Percentiles rank a stretch among this genome's conserved stretches.
phyloP scores from a whole-genome alignment of 2,797 vertebrate species.

The Epinephelus awoara region DNA sequence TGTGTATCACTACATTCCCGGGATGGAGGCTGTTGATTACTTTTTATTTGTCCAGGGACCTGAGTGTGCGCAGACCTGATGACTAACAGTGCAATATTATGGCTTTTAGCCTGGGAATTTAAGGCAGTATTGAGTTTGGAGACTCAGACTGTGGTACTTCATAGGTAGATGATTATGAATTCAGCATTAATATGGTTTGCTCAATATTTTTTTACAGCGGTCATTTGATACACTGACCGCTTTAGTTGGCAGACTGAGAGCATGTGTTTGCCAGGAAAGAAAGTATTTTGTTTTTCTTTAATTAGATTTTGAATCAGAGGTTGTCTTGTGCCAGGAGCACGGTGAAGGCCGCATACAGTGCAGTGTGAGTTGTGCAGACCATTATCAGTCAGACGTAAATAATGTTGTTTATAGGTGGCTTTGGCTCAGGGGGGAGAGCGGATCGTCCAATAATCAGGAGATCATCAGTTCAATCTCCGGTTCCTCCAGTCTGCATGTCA shows the following conservation, averaged over 20 bases:
- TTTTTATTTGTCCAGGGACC: conserved; percentile 69
- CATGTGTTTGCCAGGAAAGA: conserved; percentile 6
- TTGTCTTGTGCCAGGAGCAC: conserved; percentile 14
- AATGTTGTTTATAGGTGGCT: no score
- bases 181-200: conserved; percentile 26
- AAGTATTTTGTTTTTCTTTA: conserved; percentile 2
- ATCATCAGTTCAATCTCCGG: no score
- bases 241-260: conserved; percentile 27
- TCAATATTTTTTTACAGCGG: conserved; percentile 17
- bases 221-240: conserved; percentile 23
- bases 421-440: no score
- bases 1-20: conserved; percentile 53
- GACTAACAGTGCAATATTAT: conserved; percentile 65
- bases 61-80: conserved; percentile 45
- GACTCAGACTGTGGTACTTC: conserved; percentile 20
- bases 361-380: no score
- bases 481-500: no score
- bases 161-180: conserved; percentile 34
- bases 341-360: neutral
- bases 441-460: no score
- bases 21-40: conserved; percentile 66
- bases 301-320: conserved; percentile 1
- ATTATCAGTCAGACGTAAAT: no score
- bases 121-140: conserved; percentile 44
- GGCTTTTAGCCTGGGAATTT: conserved; percentile 58